phyloP scores from a whole-genome alignment of 1,140 invertebrate genomes.

The Thrips palmi region DNA sequence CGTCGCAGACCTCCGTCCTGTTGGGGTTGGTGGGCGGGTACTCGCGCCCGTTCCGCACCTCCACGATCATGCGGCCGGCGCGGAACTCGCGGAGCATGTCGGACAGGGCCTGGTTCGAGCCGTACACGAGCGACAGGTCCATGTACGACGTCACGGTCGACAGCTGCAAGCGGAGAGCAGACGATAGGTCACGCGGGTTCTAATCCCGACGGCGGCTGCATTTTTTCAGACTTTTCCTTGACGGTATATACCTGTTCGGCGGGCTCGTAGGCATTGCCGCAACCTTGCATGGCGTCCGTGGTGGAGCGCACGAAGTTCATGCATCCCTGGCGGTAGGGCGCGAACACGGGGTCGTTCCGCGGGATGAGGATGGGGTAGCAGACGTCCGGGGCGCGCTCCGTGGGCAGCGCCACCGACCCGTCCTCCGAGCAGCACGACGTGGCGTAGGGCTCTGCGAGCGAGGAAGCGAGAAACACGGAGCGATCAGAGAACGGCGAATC shows the following conservation, averaged over 20 bases:
- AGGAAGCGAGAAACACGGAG: no score
- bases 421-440: constrained; percentile 48
- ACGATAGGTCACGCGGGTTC: no score
- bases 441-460: constrained; percentile 37
- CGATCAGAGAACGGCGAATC: no score
- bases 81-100: no score
- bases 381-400: constrained; percentile 21
- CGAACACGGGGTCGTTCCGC: constrained; percentile 60
- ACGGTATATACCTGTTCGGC: constrained; percentile 43
- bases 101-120: no score
- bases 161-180: no score
- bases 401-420: constrained; percentile 31
- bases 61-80: no score
- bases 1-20: constrained; percentile 38
- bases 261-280: constrained; percentile 33
- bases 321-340: constrained; percentile 45
- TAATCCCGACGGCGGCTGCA: neutral
- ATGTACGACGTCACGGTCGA: no score
- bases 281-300: constrained; percentile 46
- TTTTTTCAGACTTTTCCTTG: neutral
- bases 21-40: constrained; percentile 50
- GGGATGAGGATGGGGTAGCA: constrained; percentile 80
- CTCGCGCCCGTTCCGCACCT: constrained; percentile 39
- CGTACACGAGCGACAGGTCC: no score
- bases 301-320: constrained; percentile 72